Conservation (phyloP, 2,797 vertebrate genomes). For the Gallinago solitaria region DNA sequence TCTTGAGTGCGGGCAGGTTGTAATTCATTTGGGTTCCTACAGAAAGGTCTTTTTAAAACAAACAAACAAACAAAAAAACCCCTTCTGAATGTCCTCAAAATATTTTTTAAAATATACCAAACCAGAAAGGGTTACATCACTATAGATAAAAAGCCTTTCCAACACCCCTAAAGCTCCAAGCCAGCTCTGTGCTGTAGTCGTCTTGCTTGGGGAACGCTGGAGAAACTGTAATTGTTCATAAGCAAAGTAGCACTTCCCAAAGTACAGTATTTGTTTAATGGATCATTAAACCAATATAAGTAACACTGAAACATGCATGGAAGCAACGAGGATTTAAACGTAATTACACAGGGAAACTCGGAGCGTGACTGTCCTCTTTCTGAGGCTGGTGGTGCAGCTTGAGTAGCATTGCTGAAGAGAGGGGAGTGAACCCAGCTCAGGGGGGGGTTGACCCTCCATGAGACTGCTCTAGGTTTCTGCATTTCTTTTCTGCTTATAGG, state of each 20-base stretch:
- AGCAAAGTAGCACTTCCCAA: constrained; percentile 40
- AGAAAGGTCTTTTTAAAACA: background rate
- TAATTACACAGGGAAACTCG: constrained; percentile 32
- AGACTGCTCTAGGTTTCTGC: background rate
- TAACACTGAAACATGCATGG: constrained; percentile 30
- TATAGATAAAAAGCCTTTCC: background rate
- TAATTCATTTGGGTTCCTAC: background rate
- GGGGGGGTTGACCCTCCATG: background rate
- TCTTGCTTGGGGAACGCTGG: background rate
- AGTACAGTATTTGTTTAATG: constrained; percentile 65
- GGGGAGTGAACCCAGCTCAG: background rate
- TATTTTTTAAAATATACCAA: background rate
- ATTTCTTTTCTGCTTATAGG: background rate
- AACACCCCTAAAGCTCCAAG: background rate
- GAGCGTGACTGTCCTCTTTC: background rate
- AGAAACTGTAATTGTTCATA: constrained; percentile 26
- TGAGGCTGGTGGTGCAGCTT: background rate
- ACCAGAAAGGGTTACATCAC: background rate
- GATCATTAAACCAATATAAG: constrained; percentile 63
- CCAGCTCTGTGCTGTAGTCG: background rate
- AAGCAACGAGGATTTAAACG: background rate
- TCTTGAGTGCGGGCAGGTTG: accelerated
- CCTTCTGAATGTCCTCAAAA: background rate
- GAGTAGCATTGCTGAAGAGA: background rate
- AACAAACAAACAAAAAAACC: background rate